Conservation (phyloP, 2,113 vertebrate species). For the Ailurus styani region DNA sequence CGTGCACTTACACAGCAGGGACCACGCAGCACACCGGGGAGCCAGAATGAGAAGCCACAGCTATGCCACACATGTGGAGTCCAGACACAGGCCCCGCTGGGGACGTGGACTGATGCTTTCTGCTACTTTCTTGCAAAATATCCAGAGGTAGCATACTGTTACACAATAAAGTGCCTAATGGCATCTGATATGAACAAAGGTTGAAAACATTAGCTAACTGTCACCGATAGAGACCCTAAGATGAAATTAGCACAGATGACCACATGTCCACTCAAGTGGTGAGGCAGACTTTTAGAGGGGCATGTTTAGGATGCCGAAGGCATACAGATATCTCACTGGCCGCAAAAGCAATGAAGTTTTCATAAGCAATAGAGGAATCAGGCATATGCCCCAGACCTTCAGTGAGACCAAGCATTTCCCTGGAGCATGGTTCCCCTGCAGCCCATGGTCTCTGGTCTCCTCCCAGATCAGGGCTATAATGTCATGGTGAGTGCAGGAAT, state of each 20-base stretch:
- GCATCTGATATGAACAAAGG: conserved; percentile 15
- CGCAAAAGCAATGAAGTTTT: neutral
- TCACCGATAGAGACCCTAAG: neutral
- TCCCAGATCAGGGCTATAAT: neutral
- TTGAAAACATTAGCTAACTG: neutral
- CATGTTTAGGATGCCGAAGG: neutral
- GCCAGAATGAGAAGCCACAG: neutral
- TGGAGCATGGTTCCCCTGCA: neutral
- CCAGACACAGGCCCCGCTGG: neutral
- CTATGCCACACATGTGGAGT: fast-evolving
- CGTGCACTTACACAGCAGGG: neutral
- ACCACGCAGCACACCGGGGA: neutral
- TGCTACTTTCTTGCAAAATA: neutral
- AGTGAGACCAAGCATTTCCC: fast-evolving
- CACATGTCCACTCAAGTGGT: neutral
- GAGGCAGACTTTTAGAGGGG: neutral
- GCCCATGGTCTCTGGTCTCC: neutral
- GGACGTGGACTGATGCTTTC: neutral
- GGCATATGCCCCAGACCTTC: fast-evolving
- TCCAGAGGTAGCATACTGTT: neutral
- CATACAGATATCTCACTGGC: neutral
- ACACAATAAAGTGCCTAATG: neutral
- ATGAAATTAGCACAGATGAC: neutral
- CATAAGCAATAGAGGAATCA: neutral
- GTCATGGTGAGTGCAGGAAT: neutral